phyloP scores from a whole-genome alignment of 2,797 vertebrate species.

The Esox lucius region DNA sequence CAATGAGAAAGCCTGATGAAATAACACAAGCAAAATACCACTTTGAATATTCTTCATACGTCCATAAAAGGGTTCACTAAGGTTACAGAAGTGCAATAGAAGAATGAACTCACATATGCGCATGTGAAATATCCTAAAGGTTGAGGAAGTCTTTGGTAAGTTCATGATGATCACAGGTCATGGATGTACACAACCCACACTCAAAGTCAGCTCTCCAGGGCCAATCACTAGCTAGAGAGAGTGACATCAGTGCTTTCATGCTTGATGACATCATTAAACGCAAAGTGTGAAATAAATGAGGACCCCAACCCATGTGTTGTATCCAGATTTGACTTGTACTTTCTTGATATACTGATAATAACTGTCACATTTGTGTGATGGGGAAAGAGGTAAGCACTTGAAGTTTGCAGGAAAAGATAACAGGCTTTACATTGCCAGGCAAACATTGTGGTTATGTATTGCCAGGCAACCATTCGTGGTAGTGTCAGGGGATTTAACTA shows the following conservation, averaged over 20 bases:
- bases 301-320: neutral
- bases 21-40: constrained; percentile 2
- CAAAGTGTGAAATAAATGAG: neutral
- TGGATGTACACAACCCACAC: neutral
- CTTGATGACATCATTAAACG: neutral
- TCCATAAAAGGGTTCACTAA: neutral
- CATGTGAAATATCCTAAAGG: constrained; percentile 21
- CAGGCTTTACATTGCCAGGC: neutral
- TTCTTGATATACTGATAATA: neutral
- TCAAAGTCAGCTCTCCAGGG: neutral
- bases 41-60: neutral
- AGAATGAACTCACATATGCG: constrained; percentile 42
- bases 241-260: neutral
- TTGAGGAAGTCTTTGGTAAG: constrained; percentile 2
- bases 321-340: neutral
- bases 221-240: neutral
- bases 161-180: constrained; percentile 9
- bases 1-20: constrained; percentile 52
- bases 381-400: neutral
- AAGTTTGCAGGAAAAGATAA: neutral
- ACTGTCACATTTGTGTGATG: neutral
- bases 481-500: neutral
- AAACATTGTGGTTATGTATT: neutral
- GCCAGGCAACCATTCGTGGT: too few species aligned
- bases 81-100: neutral